Percentiles rank a stretch among this genome's conserved stretches.
Evolutionary conservation across 2,797 vertebrate genomes (phyloP).

Genomic region (Eidolon dupreanum): DNA sequence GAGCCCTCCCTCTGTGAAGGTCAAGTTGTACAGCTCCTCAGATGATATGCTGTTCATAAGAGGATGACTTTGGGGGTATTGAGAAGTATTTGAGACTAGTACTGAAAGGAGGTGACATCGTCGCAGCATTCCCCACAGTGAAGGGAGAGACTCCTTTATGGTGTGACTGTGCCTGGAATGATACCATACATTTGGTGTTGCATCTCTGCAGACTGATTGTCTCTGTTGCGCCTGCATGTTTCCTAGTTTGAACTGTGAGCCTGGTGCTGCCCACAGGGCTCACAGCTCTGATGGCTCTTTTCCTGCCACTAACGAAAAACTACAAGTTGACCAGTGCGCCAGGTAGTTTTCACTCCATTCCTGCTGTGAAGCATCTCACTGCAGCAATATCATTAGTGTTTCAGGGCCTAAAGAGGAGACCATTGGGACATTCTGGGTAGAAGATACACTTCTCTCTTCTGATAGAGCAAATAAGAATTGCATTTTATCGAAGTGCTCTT

Average conservation of each 20-base stretch:
- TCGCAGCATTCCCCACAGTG: rapidly evolving
- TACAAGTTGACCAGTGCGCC: not conserved
- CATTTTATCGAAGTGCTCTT: not conserved
- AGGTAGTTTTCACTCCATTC: rapidly evolving
- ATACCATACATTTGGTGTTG: rapidly evolving
- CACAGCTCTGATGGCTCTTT: not conserved
- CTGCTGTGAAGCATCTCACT: not conserved
- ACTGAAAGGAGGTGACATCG: rapidly evolving
- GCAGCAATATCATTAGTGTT: rapidly evolving
- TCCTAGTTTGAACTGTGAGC: not conserved
- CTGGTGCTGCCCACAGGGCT: not conserved
- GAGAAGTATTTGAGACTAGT: not conserved
- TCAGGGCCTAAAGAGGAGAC: not conserved
- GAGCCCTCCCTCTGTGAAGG: not conserved
- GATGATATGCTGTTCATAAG: rapidly evolving
- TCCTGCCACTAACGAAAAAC: not conserved
- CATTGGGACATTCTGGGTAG: rapidly evolving
- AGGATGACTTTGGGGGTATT: not conserved
- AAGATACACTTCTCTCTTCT: not conserved
- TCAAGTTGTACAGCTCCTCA: not conserved
- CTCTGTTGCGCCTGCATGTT: not conserved
- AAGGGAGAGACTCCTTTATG: not conserved
- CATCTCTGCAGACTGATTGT: not conserved
- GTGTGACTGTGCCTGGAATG: rapidly evolving
- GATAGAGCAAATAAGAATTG: not conserved